Conservation (phyloP, 2,797 vertebrate genomes). For the Tympanoctomys barrerae region DNA sequence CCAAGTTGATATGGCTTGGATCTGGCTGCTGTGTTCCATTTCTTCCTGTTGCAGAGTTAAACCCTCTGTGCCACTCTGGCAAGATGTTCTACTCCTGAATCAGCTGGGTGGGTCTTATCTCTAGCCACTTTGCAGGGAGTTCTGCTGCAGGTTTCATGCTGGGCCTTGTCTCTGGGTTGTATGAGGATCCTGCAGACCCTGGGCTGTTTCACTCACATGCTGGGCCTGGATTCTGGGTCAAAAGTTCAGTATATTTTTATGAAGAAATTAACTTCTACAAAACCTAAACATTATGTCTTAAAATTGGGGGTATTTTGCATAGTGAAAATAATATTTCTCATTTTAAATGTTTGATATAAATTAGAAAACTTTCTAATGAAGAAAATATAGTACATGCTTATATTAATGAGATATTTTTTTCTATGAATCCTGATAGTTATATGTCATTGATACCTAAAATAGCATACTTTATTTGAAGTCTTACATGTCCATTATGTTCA, state of each 20-base stretch:
- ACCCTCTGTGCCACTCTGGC: too few relatives aligned
- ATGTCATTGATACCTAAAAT: neutral
- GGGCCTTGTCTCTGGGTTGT: too few relatives aligned
- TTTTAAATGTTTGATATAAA: neutral
- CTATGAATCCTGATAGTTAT: neutral
- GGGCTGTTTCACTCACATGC: too few relatives aligned
- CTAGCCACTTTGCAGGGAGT: too few relatives aligned
- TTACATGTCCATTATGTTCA: neutral
- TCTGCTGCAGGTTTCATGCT: too few relatives aligned
- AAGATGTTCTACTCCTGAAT: too few relatives aligned
- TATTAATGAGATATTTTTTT: neutral
- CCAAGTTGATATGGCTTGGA: too few relatives aligned
- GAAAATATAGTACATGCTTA: neutral
- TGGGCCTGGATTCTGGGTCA: too few relatives aligned
- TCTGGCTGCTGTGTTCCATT: too few relatives aligned
- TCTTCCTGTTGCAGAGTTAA: too few relatives aligned
- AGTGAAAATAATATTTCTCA: conserved; percentile 19
- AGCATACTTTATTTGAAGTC: neutral
- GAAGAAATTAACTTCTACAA: neutral
- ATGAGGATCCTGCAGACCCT: too few relatives aligned
- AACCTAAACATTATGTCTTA: neutral
- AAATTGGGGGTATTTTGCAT: neutral
- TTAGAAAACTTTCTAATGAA: neutral
- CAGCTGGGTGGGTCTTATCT: too few relatives aligned
- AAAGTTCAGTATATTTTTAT: neutral